phyloP scores from a whole-genome alignment of 64 coral and sea anemone genomes.

The Montipora capricornis region DNA sequence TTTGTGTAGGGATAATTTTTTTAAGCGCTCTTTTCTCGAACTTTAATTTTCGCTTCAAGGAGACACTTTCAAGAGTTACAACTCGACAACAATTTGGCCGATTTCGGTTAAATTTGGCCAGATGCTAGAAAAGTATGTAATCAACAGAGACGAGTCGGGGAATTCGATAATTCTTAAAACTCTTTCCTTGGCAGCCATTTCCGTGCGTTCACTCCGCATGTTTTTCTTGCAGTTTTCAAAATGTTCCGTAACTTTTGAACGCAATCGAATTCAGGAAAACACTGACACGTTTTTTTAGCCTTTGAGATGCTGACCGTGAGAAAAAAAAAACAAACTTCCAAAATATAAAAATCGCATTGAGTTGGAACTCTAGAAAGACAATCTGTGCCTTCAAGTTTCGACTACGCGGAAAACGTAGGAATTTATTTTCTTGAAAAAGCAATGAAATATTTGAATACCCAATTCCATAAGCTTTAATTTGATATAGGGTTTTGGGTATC shows the following conservation, averaged over 20 bases:
- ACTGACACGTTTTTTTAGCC: background rate
- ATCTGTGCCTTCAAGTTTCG: background rate
- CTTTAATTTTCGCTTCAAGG: slow-evolving; percentile 4
- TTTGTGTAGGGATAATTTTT: background rate
- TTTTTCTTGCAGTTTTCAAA: background rate
- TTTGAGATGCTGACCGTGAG: background rate
- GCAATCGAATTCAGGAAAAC: slow-evolving; percentile 6
- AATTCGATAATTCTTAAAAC: background rate
- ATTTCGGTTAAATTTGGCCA: slow-evolving; percentile 8
- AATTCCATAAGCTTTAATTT: background rate
- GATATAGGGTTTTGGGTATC: no score
- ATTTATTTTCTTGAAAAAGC: background rate
- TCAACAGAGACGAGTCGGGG: background rate
- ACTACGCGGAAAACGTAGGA: background rate
- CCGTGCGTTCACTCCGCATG: background rate
- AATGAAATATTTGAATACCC: background rate
- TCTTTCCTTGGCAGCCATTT: slow-evolving; percentile 7
- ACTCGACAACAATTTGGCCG: background rate
- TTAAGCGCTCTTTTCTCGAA: background rate
- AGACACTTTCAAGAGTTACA: slow-evolving; percentile 6
- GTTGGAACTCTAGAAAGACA: background rate
- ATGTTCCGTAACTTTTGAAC: slow-evolving; percentile 8
- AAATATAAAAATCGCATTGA: slow-evolving; percentile 4
- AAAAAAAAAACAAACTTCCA: background rate
- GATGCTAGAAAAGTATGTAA: background rate